These are phyloP conservation scores for Automeris io DNA, from an alignment of 2,888 invertebrate species.

Conservation along the genomic window DNA sequence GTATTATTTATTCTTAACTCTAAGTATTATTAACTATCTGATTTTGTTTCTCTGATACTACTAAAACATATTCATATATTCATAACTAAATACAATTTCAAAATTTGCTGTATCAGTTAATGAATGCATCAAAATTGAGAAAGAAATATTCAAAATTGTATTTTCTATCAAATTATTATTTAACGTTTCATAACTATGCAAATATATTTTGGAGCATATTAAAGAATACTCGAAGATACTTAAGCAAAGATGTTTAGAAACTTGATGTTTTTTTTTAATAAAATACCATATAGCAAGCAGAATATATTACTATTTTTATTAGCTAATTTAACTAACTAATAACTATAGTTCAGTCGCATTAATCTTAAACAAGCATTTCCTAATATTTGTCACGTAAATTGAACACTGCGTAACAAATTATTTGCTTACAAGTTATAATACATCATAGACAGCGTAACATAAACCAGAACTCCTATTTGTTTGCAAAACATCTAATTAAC, in stretches of 20 bases:
- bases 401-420: constrained; percentile 27
- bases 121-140: too few relatives aligned
- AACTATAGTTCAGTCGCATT: constrained; percentile 71
- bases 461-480: constrained; percentile 7
- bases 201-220: too few relatives aligned
- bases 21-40: constrained; percentile 33
- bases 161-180: too few relatives aligned
- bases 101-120: too few relatives aligned
- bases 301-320: constrained; percentile 23
- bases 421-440: constrained; percentile 23
- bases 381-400: constrained; percentile 27
- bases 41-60: constrained; percentile 1
- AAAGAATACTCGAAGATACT: too few relatives aligned
- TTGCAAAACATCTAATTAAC: constrained; percentile 10
- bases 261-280: not conserved
- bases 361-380: constrained; percentile 60
- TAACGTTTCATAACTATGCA: too few relatives aligned
- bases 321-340: constrained; percentile 7
- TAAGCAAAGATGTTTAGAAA: too few relatives aligned
- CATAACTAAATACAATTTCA: too few relatives aligned
- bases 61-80: constrained; percentile 2
- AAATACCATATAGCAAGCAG: constrained; percentile 19
- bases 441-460: constrained; percentile 12
- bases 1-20: constrained; percentile 58
- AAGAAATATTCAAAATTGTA: too few relatives aligned